Percentiles rank a stretch among this genome's conserved stretches.
Evolutionary conservation across 2,888 invertebrate species (phyloP).

Genomic region (Rhyacophila evoluta): DNA sequence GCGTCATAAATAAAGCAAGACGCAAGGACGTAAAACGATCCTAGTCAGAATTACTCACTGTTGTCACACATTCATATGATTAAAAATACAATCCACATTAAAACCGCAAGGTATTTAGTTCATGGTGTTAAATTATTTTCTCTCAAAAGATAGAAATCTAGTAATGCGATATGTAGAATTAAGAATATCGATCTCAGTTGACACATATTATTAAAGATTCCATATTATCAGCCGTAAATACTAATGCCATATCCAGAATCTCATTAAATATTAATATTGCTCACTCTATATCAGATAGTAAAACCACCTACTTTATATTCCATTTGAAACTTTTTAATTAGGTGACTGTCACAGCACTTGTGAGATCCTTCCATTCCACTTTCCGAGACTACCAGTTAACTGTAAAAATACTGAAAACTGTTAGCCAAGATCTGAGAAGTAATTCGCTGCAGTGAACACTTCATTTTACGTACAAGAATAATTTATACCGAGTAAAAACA

Average conservation of each 20-base stretch:
- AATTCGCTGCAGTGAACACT: constrained; percentile 2
- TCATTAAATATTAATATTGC: background rate
- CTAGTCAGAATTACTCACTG: too few relatives aligned
- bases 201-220: too few relatives aligned
- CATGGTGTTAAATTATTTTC: too few relatives aligned
- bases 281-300: background rate
- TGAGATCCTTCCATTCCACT: background rate
- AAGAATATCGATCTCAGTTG: too few relatives aligned
- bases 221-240: too few relatives aligned
- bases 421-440: background rate
- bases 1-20: too few relatives aligned
- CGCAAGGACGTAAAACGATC: too few relatives aligned
- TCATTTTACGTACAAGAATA: background rate
- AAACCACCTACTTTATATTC: constrained; percentile 31
- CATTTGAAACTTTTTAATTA: constrained; percentile 35
- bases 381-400: background rate
- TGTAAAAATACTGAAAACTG: constrained; percentile 19
- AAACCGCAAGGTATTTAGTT: too few relatives aligned
- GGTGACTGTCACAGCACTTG: constrained; percentile 30
- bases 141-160: too few relatives aligned
- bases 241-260: background rate
- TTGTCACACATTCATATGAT: too few relatives aligned
- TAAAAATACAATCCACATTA: too few relatives aligned
- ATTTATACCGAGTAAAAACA: constrained; percentile 6
- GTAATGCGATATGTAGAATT: too few relatives aligned